Percentiles rank a stretch among this genome's conserved stretches.
Evolutionary conservation across 2,888 invertebrate species (phyloP).

Genomic region (Tortricodes alternella): DNA sequence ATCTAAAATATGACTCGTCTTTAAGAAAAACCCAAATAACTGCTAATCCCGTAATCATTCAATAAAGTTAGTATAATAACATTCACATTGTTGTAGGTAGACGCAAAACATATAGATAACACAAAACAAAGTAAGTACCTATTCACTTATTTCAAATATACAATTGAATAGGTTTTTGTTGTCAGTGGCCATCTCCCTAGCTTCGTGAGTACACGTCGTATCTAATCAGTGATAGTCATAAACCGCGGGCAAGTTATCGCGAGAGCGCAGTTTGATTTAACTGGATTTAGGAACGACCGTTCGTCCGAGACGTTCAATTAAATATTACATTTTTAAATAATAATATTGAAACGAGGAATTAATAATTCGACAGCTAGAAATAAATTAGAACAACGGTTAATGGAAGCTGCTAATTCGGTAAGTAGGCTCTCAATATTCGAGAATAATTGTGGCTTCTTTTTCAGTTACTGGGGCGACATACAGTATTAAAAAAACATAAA

Average conservation of each 20-base stretch:
- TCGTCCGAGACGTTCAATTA: background rate
- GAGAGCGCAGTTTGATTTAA: slow-evolving; percentile 22
- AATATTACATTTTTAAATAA: background rate
- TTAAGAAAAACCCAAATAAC: no score
- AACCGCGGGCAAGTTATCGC: slow-evolving; percentile 30
- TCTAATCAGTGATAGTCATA: slow-evolving; percentile 31
- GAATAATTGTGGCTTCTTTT: no score
- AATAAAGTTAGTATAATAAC: no score
- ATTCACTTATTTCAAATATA: background rate
- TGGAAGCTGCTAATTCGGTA: no score
- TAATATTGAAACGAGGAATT: background rate
- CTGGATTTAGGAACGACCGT: slow-evolving; percentile 5
- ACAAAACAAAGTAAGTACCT: background rate
- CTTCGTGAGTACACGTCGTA: slow-evolving; percentile 4
- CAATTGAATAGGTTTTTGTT: slow-evolving; percentile 6
- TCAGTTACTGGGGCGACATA: no score
- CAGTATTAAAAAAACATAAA: no score
- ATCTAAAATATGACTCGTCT: no score
- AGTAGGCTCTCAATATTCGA: no score
- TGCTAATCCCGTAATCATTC: no score
- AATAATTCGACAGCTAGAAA: no score
- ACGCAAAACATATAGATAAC: background rate
- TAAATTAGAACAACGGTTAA: no score
- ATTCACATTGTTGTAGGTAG: background rate
- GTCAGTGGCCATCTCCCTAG: slow-evolving; percentile 10